These are phyloP conservation scores for Callionymus lyra DNA, from an alignment of 2,113 vertebrate genomes.

Conservation along the genomic window DNA sequence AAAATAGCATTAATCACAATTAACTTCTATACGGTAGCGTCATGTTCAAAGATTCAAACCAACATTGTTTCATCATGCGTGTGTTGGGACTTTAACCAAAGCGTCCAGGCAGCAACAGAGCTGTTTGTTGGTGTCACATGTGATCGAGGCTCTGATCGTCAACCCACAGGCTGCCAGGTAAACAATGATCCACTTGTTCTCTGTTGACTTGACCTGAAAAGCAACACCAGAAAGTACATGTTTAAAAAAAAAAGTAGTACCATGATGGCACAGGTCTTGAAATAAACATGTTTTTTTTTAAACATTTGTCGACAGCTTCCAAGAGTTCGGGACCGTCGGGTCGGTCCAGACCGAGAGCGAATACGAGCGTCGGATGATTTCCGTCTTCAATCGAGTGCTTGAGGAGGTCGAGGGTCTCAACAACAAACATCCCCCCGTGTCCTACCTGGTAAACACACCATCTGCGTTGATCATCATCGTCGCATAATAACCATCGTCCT, in stretches of 20 bases:
- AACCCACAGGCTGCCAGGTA: constrained; percentile 91
- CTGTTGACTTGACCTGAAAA: too few species aligned
- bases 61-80: too few species aligned
- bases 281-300: too few species aligned
- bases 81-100: constrained; percentile 14
- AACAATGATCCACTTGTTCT: constrained; percentile 4
- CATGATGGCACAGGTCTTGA: too few species aligned
- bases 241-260: too few species aligned
- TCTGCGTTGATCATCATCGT: background rate
- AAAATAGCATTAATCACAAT: too few species aligned
- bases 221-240: too few species aligned
- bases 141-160: constrained; percentile 89
- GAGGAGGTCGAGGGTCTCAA: constrained; percentile 88
- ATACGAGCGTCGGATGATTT: constrained; percentile 90
- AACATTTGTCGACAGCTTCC: constrained; percentile 73
- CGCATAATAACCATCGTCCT: background rate
- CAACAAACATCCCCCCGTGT: constrained; percentile 90
- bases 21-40: too few species aligned
- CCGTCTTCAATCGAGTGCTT: constrained; percentile 83
- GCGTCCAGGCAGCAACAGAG: constrained; percentile 89
- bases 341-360: constrained; percentile 81
- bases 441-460: constrained; percentile 74
- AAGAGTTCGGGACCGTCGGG: constrained; percentile 78
- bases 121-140: constrained; percentile 87
- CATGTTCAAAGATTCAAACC: too few species aligned